A percentile compares a stretch with the other conserved stretches of the same genome.
Conservation (phyloP, 2,113 vertebrate species). For the Propithecus coquereli region DNA sequence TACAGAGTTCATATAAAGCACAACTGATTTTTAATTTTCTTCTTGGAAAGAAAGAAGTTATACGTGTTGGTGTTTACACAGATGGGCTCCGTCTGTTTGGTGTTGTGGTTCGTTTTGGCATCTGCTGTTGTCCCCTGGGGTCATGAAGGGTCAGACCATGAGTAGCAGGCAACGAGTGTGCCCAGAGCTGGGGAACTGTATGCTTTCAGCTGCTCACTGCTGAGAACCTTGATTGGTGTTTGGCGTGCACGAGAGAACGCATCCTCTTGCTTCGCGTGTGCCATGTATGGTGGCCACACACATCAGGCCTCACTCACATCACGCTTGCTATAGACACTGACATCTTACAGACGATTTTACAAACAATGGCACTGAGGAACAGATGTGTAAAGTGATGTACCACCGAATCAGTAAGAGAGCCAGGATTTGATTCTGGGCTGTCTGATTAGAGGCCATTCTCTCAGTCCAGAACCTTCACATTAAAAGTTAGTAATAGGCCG, state of each 20-base stretch:
- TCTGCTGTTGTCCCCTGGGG: not conserved
- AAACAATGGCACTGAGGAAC: not conserved
- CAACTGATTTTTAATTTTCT: constrained; percentile 17
- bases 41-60: not conserved
- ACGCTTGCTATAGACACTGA: not conserved
- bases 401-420: not conserved
- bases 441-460: not conserved
- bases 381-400: not conserved
- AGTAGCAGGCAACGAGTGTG: not conserved
- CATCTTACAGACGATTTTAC: not conserved
- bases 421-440: not conserved
- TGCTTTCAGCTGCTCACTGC: not conserved
- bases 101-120: not conserved
- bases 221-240: not conserved
- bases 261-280: no score
- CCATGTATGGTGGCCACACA: accelerated
- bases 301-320: not conserved
- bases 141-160: not conserved
- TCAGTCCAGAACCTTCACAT: not conserved
- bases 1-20: not conserved
- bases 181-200: not conserved
- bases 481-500: not conserved
- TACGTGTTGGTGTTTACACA: not conserved
- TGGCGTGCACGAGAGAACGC: not conserved
- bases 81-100: not conserved